These are phyloP conservation scores for Lonchura striata DNA, from an alignment of 2,113 vertebrate genomes.

Conservation along the genomic window DNA sequence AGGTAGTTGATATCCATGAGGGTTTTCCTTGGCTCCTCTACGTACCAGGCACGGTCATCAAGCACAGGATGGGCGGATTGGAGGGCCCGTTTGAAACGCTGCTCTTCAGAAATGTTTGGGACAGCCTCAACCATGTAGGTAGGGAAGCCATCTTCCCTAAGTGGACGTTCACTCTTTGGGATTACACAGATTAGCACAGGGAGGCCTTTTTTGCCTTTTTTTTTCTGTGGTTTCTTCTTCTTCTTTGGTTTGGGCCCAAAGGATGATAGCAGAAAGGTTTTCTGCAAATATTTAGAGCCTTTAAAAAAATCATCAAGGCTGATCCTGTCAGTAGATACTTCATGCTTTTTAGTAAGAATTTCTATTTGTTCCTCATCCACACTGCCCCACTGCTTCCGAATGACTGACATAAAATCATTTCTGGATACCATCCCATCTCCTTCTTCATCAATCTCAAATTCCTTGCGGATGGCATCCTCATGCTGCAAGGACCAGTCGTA, in stretches of 20 bases:
- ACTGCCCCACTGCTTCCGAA: slow-evolving; percentile 73
- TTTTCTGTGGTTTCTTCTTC: slow-evolving; percentile 60
- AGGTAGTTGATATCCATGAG: slow-evolving; percentile 83
- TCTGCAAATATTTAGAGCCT: slow-evolving; percentile 85
- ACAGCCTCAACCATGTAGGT: slow-evolving; percentile 84
- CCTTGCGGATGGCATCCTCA: slow-evolving; percentile 68
- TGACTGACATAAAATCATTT: slow-evolving; percentile 73
- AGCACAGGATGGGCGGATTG: slow-evolving; percentile 82
- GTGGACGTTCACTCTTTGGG: slow-evolving; percentile 38
- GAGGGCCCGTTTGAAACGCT: slow-evolving; percentile 68
- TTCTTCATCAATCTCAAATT: slow-evolving; percentile 44
- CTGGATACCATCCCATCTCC: slow-evolving; percentile 63
- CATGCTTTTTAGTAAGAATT: slow-evolving; percentile 70
- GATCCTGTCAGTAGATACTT: slow-evolving; percentile 66
- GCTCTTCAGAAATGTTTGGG: slow-evolving; percentile 65
- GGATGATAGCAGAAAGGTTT: slow-evolving; percentile 77
- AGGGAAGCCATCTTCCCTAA: slow-evolving; percentile 79
- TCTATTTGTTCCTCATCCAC: slow-evolving; percentile 56
- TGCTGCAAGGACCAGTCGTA: slow-evolving; percentile 89
- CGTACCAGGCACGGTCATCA: slow-evolving; percentile 89
- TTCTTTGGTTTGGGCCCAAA: slow-evolving; percentile 77
- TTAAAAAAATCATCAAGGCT: slow-evolving; percentile 83
- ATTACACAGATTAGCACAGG: slow-evolving; percentile 84
- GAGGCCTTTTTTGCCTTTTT: slow-evolving; percentile 68
- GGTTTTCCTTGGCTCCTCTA: slow-evolving; percentile 74